These are phyloP conservation scores for Goniozus legneri DNA, from an alignment of 1,140 invertebrate genomes.

Conservation along the genomic window DNA sequence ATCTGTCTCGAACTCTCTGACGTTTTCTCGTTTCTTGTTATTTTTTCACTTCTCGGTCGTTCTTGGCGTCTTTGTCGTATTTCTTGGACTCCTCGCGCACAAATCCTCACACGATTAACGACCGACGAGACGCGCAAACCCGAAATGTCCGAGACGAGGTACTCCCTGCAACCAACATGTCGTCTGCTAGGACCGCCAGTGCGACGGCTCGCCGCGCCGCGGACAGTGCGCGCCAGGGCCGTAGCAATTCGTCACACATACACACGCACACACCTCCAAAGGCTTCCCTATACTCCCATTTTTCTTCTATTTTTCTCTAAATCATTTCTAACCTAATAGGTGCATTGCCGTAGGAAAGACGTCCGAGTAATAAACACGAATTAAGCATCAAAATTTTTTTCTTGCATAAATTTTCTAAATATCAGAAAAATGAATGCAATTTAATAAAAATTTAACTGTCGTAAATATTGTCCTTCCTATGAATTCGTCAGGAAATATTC, in stretches of 20 bases:
- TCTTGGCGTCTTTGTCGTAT: background rate
- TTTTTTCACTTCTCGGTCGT: background rate
- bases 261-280: background rate
- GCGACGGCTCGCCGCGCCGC: constrained; percentile 21
- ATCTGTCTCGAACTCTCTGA: too few species aligned
- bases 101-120: too few species aligned
- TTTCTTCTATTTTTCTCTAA: background rate
- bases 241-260: background rate
- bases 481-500: too few species aligned
- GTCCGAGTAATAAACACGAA: background rate
- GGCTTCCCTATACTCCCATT: background rate
- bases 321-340: too few species aligned
- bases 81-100: constrained; percentile 34
- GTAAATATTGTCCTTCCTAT: too few species aligned
- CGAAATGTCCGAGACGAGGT: constrained; percentile 43
- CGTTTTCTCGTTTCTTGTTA: background rate
- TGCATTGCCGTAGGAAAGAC: too few species aligned
- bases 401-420: too few species aligned
- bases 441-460: too few species aligned
- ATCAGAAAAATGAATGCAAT: too few species aligned
- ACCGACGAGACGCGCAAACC: constrained; percentile 40
- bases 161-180: constrained; percentile 49
- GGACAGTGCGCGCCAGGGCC: constrained; percentile 16
- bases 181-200: constrained; percentile 42
- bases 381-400: too few species aligned